These are phyloP conservation scores for Leptoclinus maculatus DNA, from an alignment of 2,797 vertebrate genomes.

Conservation along the genomic window DNA sequence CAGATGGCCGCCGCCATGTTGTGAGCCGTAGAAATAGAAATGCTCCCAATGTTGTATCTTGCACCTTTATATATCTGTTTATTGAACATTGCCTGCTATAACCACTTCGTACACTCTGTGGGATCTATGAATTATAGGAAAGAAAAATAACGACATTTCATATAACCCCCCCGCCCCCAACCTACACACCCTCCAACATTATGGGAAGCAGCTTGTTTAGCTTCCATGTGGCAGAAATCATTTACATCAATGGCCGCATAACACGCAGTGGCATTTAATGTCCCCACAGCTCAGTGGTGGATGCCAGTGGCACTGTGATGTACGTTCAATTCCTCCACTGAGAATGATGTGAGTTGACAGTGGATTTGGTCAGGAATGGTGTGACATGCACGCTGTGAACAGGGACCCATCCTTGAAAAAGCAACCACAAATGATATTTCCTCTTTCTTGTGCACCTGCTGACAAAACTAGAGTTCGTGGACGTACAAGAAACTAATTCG, in stretches of 20 bases:
- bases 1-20: not conserved
- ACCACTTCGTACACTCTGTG: conserved; percentile 15
- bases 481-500: not conserved
- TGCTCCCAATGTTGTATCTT: not conserved
- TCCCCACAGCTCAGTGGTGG: conserved; percentile 76
- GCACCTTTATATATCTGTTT: not conserved
- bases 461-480: conserved; percentile 13
- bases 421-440: conserved; percentile 43
- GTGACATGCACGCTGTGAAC: conserved; percentile 68
- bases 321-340: conserved; percentile 74
- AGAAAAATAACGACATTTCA: conserved; percentile 49
- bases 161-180: conserved; percentile 38
- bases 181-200: conserved; percentile 63
- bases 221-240: conserved; percentile 74
- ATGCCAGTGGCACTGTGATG: conserved; percentile 74
- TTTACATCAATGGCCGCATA: conserved; percentile 72
- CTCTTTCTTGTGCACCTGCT: conserved; percentile 40
- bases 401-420: conserved; percentile 45
- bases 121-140: conserved; percentile 9
- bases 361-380: conserved; percentile 74
- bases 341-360: conserved; percentile 82
- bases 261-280: conserved; percentile 84
- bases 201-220: conserved; percentile 75
- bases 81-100: not conserved
- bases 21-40: not conserved